A percentile compares a stretch with the other conserved stretches of the same genome.
phyloP scores from a whole-genome alignment of 1,140 invertebrate species.

The Chironomus tepperi region DNA sequence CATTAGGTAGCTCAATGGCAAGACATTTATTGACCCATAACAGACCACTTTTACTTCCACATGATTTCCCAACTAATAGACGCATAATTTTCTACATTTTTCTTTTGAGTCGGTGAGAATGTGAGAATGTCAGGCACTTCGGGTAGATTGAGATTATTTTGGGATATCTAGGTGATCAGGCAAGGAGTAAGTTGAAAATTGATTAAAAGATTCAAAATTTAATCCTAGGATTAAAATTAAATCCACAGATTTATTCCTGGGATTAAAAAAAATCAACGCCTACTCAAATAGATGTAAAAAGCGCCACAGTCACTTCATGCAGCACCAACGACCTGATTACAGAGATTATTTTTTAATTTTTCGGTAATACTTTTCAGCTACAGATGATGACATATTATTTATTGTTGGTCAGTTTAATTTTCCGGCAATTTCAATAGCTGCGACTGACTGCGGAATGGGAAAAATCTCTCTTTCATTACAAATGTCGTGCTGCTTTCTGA shows the following conservation, averaged over 20 bases:
- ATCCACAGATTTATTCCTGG: no score
- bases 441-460: background rate
- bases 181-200: no score
- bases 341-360: background rate
- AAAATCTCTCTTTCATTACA: conserved; percentile 2
- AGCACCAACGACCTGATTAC: background rate
- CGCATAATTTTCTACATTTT: background rate
- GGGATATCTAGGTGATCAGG: no score
- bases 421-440: conserved; percentile 3
- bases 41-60: background rate
- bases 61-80: background rate
- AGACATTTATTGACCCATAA: background rate
- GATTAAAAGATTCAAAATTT: no score
- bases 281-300: no score
- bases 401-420: conserved; percentile 7
- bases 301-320: no score
- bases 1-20: background rate
- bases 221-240: no score
- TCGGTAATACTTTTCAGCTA: background rate
- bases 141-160: no score
- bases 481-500: background rate
- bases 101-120: background rate
- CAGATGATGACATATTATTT: conserved; percentile 6
- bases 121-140: no score
- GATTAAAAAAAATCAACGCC: no score